Conservation (phyloP, 2,888 invertebrate species). For the Bembecia ichneumoniformis region DNA sequence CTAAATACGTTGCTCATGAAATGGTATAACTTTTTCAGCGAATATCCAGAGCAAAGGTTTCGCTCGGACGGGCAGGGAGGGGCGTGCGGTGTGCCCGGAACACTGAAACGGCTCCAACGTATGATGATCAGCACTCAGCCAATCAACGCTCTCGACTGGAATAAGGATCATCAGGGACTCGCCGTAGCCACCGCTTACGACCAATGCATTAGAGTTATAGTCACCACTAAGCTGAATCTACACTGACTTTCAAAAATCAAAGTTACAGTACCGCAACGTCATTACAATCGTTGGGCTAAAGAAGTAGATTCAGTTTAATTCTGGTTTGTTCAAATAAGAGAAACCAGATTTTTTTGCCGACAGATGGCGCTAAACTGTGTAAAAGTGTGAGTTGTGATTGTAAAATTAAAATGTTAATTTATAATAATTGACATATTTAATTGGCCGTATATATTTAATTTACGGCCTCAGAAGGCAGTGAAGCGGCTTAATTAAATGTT, state of each 20-base stretch:
- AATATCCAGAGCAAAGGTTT: slow-evolving; percentile 84
- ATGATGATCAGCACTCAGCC: slow-evolving; percentile 89
- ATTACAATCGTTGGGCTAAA: slow-evolving; percentile 10
- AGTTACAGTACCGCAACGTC: slow-evolving; percentile 4
- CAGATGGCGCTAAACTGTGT: too few species aligned
- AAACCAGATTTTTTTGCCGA: too few species aligned
- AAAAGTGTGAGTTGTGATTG: too few species aligned
- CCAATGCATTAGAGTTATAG: slow-evolving; percentile 87
- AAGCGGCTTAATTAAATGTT: too few species aligned
- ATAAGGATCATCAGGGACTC: slow-evolving; percentile 88
- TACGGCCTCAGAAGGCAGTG: too few species aligned
- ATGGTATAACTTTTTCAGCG: slow-evolving; percentile 21
- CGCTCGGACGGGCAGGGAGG: slow-evolving; percentile 80
- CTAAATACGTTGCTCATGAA: too few species aligned
- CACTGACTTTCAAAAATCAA: slow-evolving; percentile 31
- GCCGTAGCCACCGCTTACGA: slow-evolving; percentile 93
- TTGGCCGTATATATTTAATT: too few species aligned
- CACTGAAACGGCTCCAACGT: slow-evolving; percentile 82
- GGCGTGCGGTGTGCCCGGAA: slow-evolving; percentile 83
- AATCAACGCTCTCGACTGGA: slow-evolving; percentile 92
- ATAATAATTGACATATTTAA: too few species aligned
- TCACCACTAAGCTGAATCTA: slow-evolving; percentile 89
- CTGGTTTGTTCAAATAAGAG: slow-evolving; percentile 1
- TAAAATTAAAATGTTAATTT: too few species aligned
- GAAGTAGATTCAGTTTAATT: neutral